Conservation (phyloP, 2,888 invertebrate species). For the Invenusta paracnida region DNA sequence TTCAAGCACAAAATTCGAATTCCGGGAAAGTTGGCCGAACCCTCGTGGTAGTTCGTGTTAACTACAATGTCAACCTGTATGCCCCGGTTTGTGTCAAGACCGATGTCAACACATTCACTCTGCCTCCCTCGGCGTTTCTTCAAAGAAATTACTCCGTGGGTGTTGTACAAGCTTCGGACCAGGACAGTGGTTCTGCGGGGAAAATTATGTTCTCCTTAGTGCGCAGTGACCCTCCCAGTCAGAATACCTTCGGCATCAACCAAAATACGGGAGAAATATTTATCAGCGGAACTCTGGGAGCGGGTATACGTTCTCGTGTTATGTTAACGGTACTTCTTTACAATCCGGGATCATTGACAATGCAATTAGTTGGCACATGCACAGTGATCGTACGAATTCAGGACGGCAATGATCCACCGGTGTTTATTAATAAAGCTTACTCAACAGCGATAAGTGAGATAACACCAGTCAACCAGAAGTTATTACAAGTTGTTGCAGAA, state of each 20-base stretch:
- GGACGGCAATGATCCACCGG: slow-evolving; percentile 92
- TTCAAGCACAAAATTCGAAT: not conserved
- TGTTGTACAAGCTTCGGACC: slow-evolving; percentile 73
- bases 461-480: not conserved
- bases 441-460: slow-evolving; percentile 17
- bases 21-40: not conserved
- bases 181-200: slow-evolving; percentile 80
- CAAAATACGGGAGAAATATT: slow-evolving; percentile 71
- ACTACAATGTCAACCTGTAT: not conserved
- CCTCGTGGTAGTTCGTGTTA: slow-evolving; percentile 4
- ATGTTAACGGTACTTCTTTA: slow-evolving; percentile 43
- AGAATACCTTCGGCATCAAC: slow-evolving; percentile 72
- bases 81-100: not conserved
- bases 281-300: slow-evolving; percentile 81
- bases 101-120: not conserved
- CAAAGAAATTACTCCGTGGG: slow-evolving; percentile 64
- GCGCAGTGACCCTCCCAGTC: slow-evolving; percentile 68
- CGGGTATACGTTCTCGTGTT: slow-evolving; percentile 68
- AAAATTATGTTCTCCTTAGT: slow-evolving; percentile 76
- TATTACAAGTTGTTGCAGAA: slow-evolving; percentile 11
- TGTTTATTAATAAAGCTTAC: slow-evolving; percentile 76
- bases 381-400: slow-evolving; percentile 83
- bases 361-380: not conserved
- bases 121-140: not conserved
- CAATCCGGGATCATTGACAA: slow-evolving; percentile 64